Evolutionary conservation across 2,888 invertebrate species (phyloP), one percentile per base, ranked within the genome.

Genomic region (Chrysolina americana): DNA sequence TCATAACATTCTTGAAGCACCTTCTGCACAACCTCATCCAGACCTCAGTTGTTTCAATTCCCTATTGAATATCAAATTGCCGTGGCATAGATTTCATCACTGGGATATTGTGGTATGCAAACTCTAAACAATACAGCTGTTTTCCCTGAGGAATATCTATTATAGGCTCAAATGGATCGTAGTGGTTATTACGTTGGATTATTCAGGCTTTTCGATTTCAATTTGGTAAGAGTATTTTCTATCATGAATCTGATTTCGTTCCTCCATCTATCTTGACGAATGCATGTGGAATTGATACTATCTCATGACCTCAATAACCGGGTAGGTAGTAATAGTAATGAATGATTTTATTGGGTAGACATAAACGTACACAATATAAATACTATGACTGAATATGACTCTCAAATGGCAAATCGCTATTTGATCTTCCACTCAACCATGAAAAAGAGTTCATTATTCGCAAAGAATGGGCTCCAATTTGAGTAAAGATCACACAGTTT

Each of bases 131-230:
- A 28, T 53, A 21, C 5, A 53, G 15, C 21, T 21, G 53, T 59
- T 59, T n/a, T 59, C 59, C 59, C 36, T 1, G n/a, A n/a, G 28
- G 28, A 59, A 59, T 59, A 59, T 59, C 36, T n/a, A 10, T 59
- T 36, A 36, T 28, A 36, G n/a, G 36, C 36, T 59, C 59, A 59
- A 19, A n/a, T 59, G 28, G 17, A 36, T 28, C 36, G 59, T 15
- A 59, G 1, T 3, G n/a, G 36, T 59, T n/a, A 59, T 59, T 59
- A 59, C 2, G 9, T 36, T 59, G 28, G 28, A 59, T 59, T 59
- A 36, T 59, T 28, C 28, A 59, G 17, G 36, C 28, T 59, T 19
- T n/a, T 8, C 19, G n/a, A n/a, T n/a, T 36, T n/a, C 28, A 59
- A 36, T n/a, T 59, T 6, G 15, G n/a, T 15, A 28, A n/a, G 23